Evolutionary conservation across 1,140 invertebrate genomes (phyloP).

Genomic region (Tetramorium parvispinum): DNA sequence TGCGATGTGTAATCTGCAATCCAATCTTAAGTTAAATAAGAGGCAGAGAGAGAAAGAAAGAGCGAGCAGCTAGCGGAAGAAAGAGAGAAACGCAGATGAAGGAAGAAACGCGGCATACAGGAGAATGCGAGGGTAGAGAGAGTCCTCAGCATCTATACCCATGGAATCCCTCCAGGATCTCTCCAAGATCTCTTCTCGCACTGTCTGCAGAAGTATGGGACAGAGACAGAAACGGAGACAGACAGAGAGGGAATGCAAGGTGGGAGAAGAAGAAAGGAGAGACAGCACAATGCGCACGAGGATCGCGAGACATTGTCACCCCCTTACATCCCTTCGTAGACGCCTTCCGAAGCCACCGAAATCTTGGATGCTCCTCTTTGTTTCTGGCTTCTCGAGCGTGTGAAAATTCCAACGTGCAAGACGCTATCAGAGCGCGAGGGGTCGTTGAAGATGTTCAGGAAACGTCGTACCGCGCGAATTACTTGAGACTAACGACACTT

Average conservation of each 20-base stretch:
- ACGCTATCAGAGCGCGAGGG: conserved; percentile 59
- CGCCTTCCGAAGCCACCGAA: conserved; percentile 65
- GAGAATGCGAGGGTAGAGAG: conserved; percentile 52
- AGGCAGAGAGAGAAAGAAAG: conserved; percentile 33
- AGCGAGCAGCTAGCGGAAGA: background rate
- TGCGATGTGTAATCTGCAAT: conserved; percentile 75
- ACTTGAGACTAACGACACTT: conserved; percentile 64
- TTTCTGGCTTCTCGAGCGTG: conserved; percentile 73
- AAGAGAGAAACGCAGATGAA: conserved; percentile 48
- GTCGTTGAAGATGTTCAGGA: conserved; percentile 70
- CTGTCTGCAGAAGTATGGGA: conserved; percentile 65
- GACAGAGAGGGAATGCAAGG: background rate
- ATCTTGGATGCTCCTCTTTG: conserved; percentile 70
- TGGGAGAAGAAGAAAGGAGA: conserved; percentile 26
- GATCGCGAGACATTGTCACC: conserved; percentile 75
- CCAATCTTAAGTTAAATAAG: conserved; percentile 78
- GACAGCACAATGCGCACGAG: conserved; percentile 74
- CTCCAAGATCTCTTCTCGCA: conserved; percentile 72
- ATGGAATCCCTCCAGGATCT: conserved; percentile 72
- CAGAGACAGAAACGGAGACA: background rate
- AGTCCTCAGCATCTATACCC: conserved; percentile 66
- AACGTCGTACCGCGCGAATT: conserved; percentile 67
- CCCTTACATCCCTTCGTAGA: conserved; percentile 23
- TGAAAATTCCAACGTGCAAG: conserved; percentile 69
- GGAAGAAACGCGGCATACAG: conserved; percentile 39